Percentiles rank a stretch among this genome's conserved stretches.
phyloP scores from a whole-genome alignment of 2,888 invertebrate genomes.

The Xestoiulus laeticollis region DNA sequence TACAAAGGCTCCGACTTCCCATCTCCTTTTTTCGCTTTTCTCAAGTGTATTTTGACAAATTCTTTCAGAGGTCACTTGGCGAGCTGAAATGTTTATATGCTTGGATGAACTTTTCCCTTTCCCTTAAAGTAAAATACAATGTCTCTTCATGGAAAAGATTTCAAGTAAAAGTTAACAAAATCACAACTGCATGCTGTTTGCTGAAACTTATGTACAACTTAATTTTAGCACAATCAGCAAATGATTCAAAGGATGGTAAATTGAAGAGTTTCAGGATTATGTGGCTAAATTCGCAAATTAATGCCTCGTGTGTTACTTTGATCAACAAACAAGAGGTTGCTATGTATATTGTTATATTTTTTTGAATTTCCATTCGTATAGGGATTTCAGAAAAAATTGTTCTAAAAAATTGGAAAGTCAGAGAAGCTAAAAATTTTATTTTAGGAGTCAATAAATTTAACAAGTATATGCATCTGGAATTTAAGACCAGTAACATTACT shows the following conservation, averaged over 20 bases:
- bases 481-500: too few species aligned
- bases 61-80: conserved; percentile 1
- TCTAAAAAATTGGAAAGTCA: too few species aligned
- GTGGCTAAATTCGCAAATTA: too few species aligned
- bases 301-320: too few species aligned
- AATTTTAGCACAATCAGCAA: not conserved
- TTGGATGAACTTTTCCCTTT: not conserved
- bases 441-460: too few species aligned
- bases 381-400: too few species aligned
- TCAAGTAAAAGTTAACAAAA: not conserved
- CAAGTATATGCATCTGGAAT: too few species aligned
- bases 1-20: conserved; percentile 30
- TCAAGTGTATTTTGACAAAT: conserved; percentile 41
- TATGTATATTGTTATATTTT: too few species aligned
- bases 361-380: too few species aligned
- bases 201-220: not conserved
- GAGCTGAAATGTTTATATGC: not conserved
- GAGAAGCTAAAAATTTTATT: too few species aligned
- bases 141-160: not conserved
- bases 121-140: not conserved
- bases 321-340: too few species aligned
- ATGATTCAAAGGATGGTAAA: not conserved
- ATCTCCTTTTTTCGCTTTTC: conserved; percentile 39
- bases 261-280: not conserved
- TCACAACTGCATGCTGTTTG: not conserved